These are phyloP conservation scores for Leucosticte australis DNA, from an alignment of 2,113 vertebrate species.

Conservation along the genomic window DNA sequence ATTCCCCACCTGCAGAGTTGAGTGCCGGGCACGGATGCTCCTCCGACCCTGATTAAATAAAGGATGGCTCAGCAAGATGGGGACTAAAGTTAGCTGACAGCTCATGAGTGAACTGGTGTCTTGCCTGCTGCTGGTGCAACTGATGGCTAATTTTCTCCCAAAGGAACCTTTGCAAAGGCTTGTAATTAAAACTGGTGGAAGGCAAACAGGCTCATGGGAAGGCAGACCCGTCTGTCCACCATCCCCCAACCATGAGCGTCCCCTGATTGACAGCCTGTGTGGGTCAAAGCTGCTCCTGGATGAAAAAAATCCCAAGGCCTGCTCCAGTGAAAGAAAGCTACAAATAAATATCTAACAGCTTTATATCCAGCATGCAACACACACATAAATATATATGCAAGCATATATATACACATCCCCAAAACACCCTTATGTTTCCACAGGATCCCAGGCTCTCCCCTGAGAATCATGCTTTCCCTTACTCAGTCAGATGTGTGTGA, in stretches of 20 bases:
- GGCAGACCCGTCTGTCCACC: background rate
- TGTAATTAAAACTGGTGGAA: slow-evolving; percentile 57
- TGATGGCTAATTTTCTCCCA: slow-evolving; percentile 44
- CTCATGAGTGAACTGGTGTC: slow-evolving; percentile 41
- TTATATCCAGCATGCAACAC: background rate
- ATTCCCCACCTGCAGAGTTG: slow-evolving; percentile 30
- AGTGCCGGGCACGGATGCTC: background rate
- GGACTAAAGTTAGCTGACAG: slow-evolving; percentile 26
- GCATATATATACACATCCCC: background rate
- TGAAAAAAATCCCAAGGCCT: background rate
- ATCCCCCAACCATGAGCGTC: background rate
- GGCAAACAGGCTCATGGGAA: slow-evolving; percentile 16
- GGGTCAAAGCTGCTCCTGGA: background rate
- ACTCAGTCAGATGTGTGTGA: background rate
- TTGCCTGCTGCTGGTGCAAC: background rate
- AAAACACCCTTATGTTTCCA: background rate
- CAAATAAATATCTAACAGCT: background rate
- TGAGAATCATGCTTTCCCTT: background rate
- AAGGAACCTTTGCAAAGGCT: slow-evolving; percentile 24
- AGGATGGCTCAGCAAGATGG: background rate
- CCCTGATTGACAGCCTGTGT: background rate
- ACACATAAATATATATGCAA: background rate
- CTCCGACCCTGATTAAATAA: slow-evolving; percentile 59
- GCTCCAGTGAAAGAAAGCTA: background rate
- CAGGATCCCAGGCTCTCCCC: background rate